Base-by-base conservation (phyloP, 2,113 vertebrate genomes). In the Butorides virescens region DNA sequence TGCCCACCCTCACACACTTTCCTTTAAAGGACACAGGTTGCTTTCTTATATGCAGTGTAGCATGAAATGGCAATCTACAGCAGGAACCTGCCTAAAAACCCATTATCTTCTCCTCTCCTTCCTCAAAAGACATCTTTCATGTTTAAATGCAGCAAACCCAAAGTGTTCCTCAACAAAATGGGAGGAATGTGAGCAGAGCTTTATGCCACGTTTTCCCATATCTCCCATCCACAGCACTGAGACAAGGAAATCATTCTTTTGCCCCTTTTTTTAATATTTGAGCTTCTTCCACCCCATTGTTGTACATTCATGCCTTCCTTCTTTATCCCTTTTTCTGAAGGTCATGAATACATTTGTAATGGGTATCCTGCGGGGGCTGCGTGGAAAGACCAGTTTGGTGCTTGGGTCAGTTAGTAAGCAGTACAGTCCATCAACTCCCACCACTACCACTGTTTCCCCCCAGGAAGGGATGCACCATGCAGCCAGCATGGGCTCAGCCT, bases 31-130 rank as follows among this genome's bases (percentile, higher is more conserved):
- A 96, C 98, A 98, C 98, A 98, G 98, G 98, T 98, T 98, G 97
- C 70, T 96, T 97, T 98, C 98, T 98, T 98, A 97, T 95, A 98
- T 94, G 96, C 98, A 98, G 95, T 91, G 94, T 98, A 98, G 98
- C 98, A 97, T 97, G 98, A 99, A 99, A 99, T 97, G 96, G 97
- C 98, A 98, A 99, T 98, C 98, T 98, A 97, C 94, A 97, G 95
- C 96, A 96, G 97, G 92, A 94, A 96, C 88, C 89, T 95, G 80
- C 94, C 93, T 96, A 72, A 95, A 96, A 52, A 78, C 23, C 6
- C 46, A 30, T 82, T 79, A 95, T 32, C 49, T 75, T 72, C 52
- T 77, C 39, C 15, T 82, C 55, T 23, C 5, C 42, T 63, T 73
- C 37, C 13, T 42, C 9, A 58, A 79, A 12, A 78, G 13, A 52